Evolutionary conservation across 2,797 vertebrate genomes (phyloP).

Genomic region (Diceros bicornis): DNA sequence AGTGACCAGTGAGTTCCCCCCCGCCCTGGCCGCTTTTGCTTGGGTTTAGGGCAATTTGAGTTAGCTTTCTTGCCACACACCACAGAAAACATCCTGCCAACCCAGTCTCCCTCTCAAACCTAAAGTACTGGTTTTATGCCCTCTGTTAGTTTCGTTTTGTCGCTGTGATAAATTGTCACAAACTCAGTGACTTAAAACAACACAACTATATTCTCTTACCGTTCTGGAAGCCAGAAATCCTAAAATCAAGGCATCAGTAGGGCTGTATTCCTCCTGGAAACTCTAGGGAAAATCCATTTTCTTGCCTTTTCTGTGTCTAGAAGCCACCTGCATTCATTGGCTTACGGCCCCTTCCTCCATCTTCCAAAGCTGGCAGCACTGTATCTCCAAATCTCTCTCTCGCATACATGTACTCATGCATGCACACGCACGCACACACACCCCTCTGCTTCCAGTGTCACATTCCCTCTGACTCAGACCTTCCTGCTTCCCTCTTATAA

Average conservation of each 20-base stretch:
- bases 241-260: neutral
- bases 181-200: neutral
- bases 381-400: neutral
- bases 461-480: neutral
- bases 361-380: neutral
- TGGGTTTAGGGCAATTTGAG: neutral
- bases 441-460: neutral
- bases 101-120: neutral
- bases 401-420: neutral
- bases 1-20: too few species aligned
- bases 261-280: neutral
- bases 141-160: neutral
- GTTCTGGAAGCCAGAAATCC: neutral
- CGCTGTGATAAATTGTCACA: neutral
- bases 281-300: rapidly evolving
- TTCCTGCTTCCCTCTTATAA: neutral
- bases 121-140: neutral
- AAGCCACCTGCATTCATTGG: neutral
- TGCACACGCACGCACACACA: neutral
- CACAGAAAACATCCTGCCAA: neutral
- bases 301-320: neutral
- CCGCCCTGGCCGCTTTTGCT: neutral
- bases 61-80: neutral
- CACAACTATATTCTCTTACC: neutral
- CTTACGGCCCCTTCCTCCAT: neutral